phyloP scores from a whole-genome alignment of 2,888 invertebrate species.

The Rhingia rostrata region DNA sequence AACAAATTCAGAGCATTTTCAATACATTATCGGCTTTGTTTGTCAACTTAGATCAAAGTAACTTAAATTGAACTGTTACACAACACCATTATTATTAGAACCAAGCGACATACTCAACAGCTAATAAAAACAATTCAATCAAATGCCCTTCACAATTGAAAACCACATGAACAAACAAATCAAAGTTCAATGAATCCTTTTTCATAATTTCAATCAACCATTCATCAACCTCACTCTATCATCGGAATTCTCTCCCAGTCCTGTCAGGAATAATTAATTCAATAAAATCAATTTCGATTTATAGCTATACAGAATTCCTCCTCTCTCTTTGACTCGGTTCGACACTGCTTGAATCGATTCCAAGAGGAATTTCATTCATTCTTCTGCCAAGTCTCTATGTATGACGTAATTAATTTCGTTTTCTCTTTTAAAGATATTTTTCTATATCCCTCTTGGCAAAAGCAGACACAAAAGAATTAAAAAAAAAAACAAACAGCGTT shows the following conservation, averaged over 20 bases:
- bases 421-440: conserved; percentile 27
- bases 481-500: neutral
- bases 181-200: conserved; percentile 5
- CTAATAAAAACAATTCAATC: no score
- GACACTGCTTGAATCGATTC: conserved; percentile 27
- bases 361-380: conserved; percentile 10
- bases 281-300: conserved; percentile 52
- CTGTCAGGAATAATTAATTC: conserved; percentile 41
- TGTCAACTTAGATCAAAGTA: no score
- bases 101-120: no score
- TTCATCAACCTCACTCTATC: neutral
- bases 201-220: neutral
- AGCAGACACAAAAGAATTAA: conserved; percentile 10
- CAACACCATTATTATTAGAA: no score
- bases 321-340: conserved; percentile 3
- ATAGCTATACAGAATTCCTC: conserved; percentile 28
- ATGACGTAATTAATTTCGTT: conserved; percentile 50
- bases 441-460: conserved; percentile 23
- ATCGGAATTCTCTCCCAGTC: neutral
- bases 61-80: no score
- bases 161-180: no score
- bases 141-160: no score
- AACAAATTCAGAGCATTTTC: no score
- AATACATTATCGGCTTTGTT: no score
- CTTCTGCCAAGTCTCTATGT: conserved; percentile 21